Conservation (phyloP, 2,797 vertebrate genomes). For the Thalassophryne amazonica region DNA sequence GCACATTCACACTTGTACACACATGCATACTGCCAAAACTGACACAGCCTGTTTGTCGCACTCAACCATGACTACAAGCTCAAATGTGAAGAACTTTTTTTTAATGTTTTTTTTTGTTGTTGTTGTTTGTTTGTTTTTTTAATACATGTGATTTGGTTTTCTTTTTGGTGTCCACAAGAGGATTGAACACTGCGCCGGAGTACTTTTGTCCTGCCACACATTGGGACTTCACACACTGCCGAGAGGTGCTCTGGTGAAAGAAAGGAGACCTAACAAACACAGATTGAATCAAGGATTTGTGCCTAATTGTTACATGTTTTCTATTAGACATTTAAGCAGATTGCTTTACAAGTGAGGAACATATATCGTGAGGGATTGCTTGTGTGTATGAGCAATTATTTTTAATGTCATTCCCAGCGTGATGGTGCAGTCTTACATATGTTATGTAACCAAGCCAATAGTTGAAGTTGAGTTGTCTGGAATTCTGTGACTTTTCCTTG, state of each 20-base stretch:
- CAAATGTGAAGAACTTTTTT: conserved; percentile 85
- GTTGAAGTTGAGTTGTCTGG: conserved; percentile 70
- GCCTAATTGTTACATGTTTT: conserved; percentile 87
- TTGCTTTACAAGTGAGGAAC: conserved; percentile 83
- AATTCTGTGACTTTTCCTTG: conserved; percentile 59
- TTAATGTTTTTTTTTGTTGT: conserved; percentile 43
- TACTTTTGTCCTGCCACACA: conserved; percentile 71
- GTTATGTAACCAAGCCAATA: conserved; percentile 81
- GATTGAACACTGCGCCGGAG: conserved; percentile 72
- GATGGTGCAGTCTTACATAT: conserved; percentile 87
- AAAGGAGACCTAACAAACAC: conserved; percentile 71
- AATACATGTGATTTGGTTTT: conserved; percentile 62
- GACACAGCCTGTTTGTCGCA: conserved; percentile 81
- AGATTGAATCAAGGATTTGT: conserved; percentile 83
- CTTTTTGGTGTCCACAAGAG: conserved; percentile 71
- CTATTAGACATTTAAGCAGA: conserved; percentile 84
- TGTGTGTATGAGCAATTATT: conserved; percentile 83
- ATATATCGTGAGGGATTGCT: conserved; percentile 82
- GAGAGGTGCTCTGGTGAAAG: conserved; percentile 71
- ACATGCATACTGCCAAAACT: conserved; percentile 85
- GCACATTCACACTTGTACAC: conserved; percentile 74
- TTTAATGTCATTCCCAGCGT: conserved; percentile 84
- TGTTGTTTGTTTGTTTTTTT: conserved; percentile 61
- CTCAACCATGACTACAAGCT: conserved; percentile 83
- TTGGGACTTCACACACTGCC: conserved; percentile 79